These are phyloP conservation scores for Conops quadrifasciatus DNA, from an alignment of 2,888 invertebrate genomes.

Conservation along the genomic window DNA sequence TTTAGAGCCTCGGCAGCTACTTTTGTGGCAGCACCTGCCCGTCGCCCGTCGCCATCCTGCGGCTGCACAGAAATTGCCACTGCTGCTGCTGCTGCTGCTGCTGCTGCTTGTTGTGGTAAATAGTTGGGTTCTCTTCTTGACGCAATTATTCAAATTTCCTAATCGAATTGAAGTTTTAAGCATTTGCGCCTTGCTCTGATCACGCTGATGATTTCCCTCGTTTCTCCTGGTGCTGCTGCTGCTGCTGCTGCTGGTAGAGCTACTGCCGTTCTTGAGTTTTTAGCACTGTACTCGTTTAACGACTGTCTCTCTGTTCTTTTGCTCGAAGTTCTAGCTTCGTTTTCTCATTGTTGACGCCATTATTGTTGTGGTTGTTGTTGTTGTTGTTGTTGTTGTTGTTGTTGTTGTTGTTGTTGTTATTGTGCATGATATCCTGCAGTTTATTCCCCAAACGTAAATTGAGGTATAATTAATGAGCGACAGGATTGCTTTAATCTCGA, in stretches of 20 bases:
- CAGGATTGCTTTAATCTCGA: constrained; percentile 40
- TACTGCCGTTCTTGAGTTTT: background rate
- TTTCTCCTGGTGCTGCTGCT: constrained; percentile 4
- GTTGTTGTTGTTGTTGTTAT: constrained; percentile 14
- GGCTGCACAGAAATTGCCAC: background rate
- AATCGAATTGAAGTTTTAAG: constrained; percentile 36
- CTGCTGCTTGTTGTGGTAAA: constrained; percentile 1
- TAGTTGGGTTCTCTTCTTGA: background rate
- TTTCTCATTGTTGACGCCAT: background rate
- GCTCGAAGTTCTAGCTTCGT: background rate
- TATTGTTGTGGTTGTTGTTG: background rate
- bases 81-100: background rate
- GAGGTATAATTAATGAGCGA: constrained; percentile 40
- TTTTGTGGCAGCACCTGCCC: constrained; percentile 1
- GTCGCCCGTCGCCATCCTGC: background rate
- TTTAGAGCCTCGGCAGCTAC: background rate
- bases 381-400: constrained; percentile 14
- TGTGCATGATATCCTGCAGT: background rate
- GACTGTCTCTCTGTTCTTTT: too few species aligned
- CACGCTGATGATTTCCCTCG: constrained; percentile 15
- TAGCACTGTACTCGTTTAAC: too few species aligned
- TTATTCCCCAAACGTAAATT: constrained; percentile 35
- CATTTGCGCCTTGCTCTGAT: constrained; percentile 21
- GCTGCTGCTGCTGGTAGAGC: background rate
- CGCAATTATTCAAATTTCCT: constrained; percentile 37